These are phyloP conservation scores for Phrynocephalus versicolor DNA, from an alignment of 2,113 vertebrate species.

Conservation along the genomic window DNA sequence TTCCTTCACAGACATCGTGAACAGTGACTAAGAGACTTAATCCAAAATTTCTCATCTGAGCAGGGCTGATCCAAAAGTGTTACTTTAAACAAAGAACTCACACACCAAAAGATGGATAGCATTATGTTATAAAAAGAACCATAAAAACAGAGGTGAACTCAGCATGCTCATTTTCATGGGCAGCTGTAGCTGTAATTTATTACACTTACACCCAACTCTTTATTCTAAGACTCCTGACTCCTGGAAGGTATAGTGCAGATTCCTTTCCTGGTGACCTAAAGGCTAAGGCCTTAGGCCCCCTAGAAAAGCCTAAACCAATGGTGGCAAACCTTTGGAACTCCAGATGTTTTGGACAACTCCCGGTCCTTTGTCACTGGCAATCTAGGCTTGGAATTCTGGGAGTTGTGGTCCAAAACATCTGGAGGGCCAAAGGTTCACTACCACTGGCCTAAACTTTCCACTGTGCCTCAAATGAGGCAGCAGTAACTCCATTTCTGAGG, in stretches of 20 bases:
- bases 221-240: neutral
- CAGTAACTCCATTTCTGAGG: no score
- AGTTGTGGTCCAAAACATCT: no score
- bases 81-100: neutral
- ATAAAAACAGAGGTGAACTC: neutral
- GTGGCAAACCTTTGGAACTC: no score
- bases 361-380: no score
- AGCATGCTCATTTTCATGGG: neutral
- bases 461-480: no score
- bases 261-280: neutral
- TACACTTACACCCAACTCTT: neutral
- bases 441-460: neutral
- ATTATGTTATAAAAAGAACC: neutral
- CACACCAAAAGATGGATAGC: neutral
- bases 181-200: neutral
- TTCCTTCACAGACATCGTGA: slow-evolving; percentile 55
- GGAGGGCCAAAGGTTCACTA: no score
- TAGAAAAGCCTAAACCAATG: neutral
- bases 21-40: slow-evolving; percentile 23
- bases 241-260: neutral
- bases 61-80: slow-evolving; percentile 47
- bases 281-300: no score
- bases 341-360: neutral
- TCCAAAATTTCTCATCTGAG: slow-evolving; percentile 51
- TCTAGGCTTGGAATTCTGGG: no score